Base-by-base conservation (phyloP, 2,888 invertebrate species). In the Aporophyla nigra region DNA sequence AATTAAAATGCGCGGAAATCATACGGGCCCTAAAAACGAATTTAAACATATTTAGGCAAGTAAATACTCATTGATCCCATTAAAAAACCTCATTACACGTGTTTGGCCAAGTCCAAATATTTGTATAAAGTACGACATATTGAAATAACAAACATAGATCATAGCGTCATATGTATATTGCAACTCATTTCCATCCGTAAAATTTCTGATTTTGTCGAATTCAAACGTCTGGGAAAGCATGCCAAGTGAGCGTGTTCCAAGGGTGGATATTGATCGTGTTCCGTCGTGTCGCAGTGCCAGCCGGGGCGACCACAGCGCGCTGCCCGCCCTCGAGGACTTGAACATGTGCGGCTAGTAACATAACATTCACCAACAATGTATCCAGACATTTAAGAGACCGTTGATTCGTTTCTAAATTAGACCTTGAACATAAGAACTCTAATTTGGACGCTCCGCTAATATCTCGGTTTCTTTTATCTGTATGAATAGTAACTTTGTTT, bases 351-450 rank as follows among this genome's bases (percentile, higher is more conserved):
- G 40, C 58, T 74, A 43, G 49, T 49, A 62, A 65, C 63, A 71
- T 24, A 53, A 80, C n/a, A 27, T 71, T 21, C 24, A 71, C 66
- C 21, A 85, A 74, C 59, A 61, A 72, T 65, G 49, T 63, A 63
- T 61, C 21, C 24, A 63, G 43, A 40, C 61, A 61, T 66, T 51
- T 24, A 14, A 74, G 61, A 73, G 67, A 58, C 77, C 63, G 58
- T 80, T 72, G 62, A 83, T 76, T 83, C 70, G 80, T 85, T 85
- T 74, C 63, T 70, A 70, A 82, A 80, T 74, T 74, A 74, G 76
- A 76, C 88, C 87, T 86, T 87, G 77, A 71, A 68, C 76, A 56
- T 78, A 82, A 76, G 12, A 72, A 74, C 62, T 63, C 68, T 80
- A 82, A 77, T 82, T 85, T 79, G 56, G 27, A 75, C 53, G 62